Evolutionary conservation across 2,888 invertebrate species (phyloP), one percentile per base, ranked within the genome.

Genomic region (Galerucella nymphaeae): DNA sequence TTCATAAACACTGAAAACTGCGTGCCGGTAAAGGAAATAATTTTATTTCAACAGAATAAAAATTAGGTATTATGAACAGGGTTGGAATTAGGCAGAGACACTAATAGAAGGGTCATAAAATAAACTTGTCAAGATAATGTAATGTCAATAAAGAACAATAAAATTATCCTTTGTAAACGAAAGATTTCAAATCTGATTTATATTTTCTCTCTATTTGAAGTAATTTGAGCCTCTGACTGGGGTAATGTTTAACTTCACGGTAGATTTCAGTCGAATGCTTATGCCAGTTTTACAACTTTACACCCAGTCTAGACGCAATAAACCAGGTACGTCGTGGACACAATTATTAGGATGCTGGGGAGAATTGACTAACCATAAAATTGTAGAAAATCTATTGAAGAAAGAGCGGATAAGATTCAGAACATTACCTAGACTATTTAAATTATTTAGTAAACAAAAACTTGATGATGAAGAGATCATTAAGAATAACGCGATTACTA

Each of bases 221-320:
- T 30, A 53, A 64, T 50, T 64, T 64, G 64, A 64, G 23, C 64
- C 16, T n/a, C n/a, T 48, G 11, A 13, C 16, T 65, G 41, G 55
- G 41, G 55, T 41, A 65, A 65, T 55, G 41, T 65, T 55, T 65
- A 66, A 66, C 58, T 66, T 66, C 58, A 66, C 16, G 58, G 42
- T 58, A n/a, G 20, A 58, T 66, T 66, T 66, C 11, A 48, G 57
- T 58, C 66, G 20, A 66, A 11, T 45, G 23, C 58, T 66, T 66
- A 58, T 41, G 58, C 5, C 20, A 8, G 23, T 42, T 66, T 66
- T 66, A 66, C 66, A 58, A 66, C 66, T 66, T 42, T 66, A 58
- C 57, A 66, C 66, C 16, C 66, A 20, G 66, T 66, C 66, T 66
- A 66, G 66, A 66, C 66, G 66, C 45, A 57, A 58, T 66, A 66